phyloP scores from a whole-genome alignment of 2,888 invertebrate genomes.

The Sericinus montela region DNA sequence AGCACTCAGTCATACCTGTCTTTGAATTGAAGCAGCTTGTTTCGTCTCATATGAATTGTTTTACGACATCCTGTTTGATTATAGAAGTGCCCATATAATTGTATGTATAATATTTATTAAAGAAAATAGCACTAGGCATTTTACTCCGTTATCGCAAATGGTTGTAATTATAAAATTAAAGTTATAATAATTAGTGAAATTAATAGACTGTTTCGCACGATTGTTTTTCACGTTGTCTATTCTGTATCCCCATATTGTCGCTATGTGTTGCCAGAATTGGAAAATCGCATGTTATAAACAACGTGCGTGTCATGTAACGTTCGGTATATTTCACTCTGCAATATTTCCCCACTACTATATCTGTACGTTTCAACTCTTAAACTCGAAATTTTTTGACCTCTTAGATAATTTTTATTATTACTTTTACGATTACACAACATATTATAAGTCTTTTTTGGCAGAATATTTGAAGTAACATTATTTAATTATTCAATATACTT shows the following conservation, averaged over 20 bases:
- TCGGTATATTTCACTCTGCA: conserved; percentile 45
- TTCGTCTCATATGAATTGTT: conserved; percentile 27
- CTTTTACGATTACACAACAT: conserved; percentile 73
- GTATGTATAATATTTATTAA: conserved; percentile 60
- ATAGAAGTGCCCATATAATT: conserved; percentile 60
- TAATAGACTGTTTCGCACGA: conserved; percentile 75
- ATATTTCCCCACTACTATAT: conserved; percentile 46
- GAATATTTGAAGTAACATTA: conserved; percentile 77
- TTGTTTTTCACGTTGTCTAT: conserved; percentile 49
- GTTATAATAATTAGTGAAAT: conserved; percentile 63
- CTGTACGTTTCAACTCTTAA: conserved; percentile 59
- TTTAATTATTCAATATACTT: conserved; percentile 80
- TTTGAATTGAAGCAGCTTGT: neutral
- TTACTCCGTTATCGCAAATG: conserved; percentile 73
- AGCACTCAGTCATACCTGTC: neutral
- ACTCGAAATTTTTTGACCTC: conserved; percentile 71
- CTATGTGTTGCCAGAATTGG: conserved; percentile 34
- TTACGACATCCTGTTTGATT: conserved; percentile 52
- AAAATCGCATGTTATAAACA: conserved; percentile 33
- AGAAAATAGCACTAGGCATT: conserved; percentile 65
- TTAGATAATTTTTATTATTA: conserved; percentile 71
- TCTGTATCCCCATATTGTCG: conserved; percentile 35
- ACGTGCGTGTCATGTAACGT: conserved; percentile 34
- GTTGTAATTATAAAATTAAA: conserved; percentile 71
- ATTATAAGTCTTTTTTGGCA: conserved; percentile 74